Base-by-base conservation (phyloP, 2,797 vertebrate genomes). In the Tinamus major region DNA sequence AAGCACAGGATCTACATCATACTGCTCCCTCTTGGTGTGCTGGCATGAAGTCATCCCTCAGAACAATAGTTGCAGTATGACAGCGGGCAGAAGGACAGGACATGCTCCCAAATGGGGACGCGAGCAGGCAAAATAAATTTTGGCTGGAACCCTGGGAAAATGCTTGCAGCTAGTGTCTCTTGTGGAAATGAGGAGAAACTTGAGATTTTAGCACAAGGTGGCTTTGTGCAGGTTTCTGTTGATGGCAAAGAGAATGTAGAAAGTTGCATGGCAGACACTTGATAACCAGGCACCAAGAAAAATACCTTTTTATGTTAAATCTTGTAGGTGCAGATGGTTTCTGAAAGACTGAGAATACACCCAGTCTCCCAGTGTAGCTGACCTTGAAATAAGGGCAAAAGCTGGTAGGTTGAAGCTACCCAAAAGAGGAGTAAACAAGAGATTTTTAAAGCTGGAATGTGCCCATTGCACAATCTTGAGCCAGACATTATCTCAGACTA, bases 141-240 rank as follows among this genome's bases (percentile, higher is more conserved):
- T 98, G 97, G 96, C 97, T 72, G 56, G 76, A 95, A 94, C 96
- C 97, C 96, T 98, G 98, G 98, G 98, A 98, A 98, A 98, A 95
- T 90, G 93, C 90, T 89, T 90, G 61, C 87, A 92, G 74, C 42
- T 86, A 95, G 92, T 95, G 93, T 96, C 95, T 96, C 92, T 96
- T 87, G 92, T 97, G 70, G 85, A 95, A 96, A 90, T 85, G 93
- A 90, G 81, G 71, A 93, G 97, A 97, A 98, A 98, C 84, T 83
- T 90, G 97, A 98, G 97, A 82, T 86, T 80, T 90, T 85, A 89
- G 90, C 83, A 96, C 97, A 97, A 96, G 90, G 92, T 95, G 81
- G 93, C 97, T 97, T 97, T 97, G 98, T 97, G 95, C 92, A 51
- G 62, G 44, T 89, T 93, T 93, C 93, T 91, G 93, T 79, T 90